Evolutionary conservation across 2,888 invertebrate species (phyloP).

Genomic region (Syritta pipiens): DNA sequence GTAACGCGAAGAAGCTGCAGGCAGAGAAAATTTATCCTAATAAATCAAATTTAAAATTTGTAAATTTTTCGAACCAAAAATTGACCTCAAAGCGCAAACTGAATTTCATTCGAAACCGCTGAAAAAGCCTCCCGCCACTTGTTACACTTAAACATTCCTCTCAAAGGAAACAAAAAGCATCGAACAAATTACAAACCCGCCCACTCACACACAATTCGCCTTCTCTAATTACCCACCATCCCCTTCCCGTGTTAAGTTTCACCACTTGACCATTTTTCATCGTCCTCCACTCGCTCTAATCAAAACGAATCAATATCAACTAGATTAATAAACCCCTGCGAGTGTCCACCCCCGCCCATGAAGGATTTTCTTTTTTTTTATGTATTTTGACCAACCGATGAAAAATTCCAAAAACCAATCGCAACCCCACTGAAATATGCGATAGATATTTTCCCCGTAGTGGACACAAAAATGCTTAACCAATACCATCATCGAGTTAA

Average conservation of each 20-base stretch:
- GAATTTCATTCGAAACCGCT: too few relatives aligned
- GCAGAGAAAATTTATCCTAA: too few relatives aligned
- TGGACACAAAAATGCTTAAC: slow-evolving; percentile 67
- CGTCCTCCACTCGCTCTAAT: slow-evolving; percentile 8
- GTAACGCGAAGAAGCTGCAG: neutral
- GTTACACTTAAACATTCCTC: too few relatives aligned
- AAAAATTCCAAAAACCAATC: slow-evolving; percentile 41
- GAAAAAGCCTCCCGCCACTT: too few relatives aligned
- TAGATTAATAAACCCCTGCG: slow-evolving; percentile 58
- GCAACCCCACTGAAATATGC: slow-evolving; percentile 43
- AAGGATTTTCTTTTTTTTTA: slow-evolving; percentile 28
- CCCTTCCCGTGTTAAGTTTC: neutral
- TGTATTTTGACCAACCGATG: neutral
- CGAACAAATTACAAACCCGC: too few relatives aligned
- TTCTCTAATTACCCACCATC: neutral
- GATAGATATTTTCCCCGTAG: slow-evolving; percentile 57
- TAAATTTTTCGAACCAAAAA: too few relatives aligned
- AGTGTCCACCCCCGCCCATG: too few relatives aligned
- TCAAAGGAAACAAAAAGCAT: too few relatives aligned
- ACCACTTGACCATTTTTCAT: slow-evolving; percentile 7
- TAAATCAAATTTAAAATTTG: too few relatives aligned
- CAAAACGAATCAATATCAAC: slow-evolving; percentile 53
- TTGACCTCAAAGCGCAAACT: too few relatives aligned
- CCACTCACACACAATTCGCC: neutral
- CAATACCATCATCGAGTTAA: slow-evolving; percentile 68